Evolutionary conservation across 2,797 vertebrate species (phyloP), one percentile per base, ranked within the genome.

Genomic region (Microchirus variegatus): DNA sequence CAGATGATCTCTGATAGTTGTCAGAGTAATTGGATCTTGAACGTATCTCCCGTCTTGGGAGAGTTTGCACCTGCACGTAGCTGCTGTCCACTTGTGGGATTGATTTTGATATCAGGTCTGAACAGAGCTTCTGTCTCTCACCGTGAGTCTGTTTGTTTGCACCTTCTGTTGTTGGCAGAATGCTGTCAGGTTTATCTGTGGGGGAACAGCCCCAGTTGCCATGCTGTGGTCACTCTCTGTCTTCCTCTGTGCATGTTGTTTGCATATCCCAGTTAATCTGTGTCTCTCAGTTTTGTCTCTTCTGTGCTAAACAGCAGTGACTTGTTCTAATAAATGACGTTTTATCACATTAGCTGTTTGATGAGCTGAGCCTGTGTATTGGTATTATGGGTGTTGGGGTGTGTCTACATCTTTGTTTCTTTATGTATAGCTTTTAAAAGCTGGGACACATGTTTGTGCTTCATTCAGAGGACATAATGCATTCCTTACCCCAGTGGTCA

Each of bases 221-320:
- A 48, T 3, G 36, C 51, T 57, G 19, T 26, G 44, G 15, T 51
- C 41, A 48, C 35, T 59, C 17, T 63, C n/a, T 59, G 51, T 60
- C 13, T 62, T 12, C 16, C 10, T 42, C 50, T 38, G 19, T 36
- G 26, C 18, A n/a, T 47, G 12, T 66, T 50, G 18, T 26, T 60
- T 35, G 37, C 40, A 14, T 45, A 15, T 40, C 15, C 8, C 9
- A 42, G 12, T 26, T 47, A 47, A 42, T 55, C 9, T 43, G 22
- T 8, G 10, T 1, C 22, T 1, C 22, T 52, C 15, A 2, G 12
- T 41, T 37, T 59, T 41, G 0, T 41, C 43, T 53, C 16, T 44
- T 36, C 36, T 9, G 18, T 10, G 10, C 42, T 45, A 18, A 53
- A 62, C 6, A 41, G 12, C 4, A 37, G 19, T 17, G 12, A 31